Percentiles rank a stretch among this genome's conserved stretches.
Evolutionary conservation across 2,888 invertebrate species (phyloP).

Genomic region (Agelastica alni): DNA sequence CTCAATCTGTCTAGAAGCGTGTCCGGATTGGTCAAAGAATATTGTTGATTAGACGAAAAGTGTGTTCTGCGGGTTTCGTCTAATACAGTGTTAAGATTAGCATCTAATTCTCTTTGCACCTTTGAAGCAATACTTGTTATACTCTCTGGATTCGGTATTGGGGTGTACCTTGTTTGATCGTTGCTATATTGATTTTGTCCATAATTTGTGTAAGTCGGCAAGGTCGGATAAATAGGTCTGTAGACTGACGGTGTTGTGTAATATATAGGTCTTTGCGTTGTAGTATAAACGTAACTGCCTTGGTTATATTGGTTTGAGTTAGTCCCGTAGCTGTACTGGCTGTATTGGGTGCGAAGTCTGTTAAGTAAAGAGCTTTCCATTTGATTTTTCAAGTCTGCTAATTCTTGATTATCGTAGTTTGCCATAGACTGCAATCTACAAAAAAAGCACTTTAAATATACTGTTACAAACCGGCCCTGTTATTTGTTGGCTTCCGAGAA

Average conservation of each 20-base stretch:
- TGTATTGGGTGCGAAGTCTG: conserved; percentile 40
- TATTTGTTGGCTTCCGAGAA: no score
- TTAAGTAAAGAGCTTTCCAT: conserved; percentile 46
- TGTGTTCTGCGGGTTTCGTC: conserved; percentile 42
- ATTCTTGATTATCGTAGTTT: conserved; percentile 49
- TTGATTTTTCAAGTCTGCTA: conserved; percentile 45
- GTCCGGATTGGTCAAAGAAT: conserved; percentile 40
- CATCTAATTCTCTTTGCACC: conserved; percentile 47
- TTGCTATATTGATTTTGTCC: not conserved
- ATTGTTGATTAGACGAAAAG: conserved; percentile 35
- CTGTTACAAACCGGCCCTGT: no score
- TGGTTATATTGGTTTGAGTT: conserved; percentile 21
- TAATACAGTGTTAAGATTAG: conserved; percentile 46
- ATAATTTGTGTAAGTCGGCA: conserved; percentile 13
- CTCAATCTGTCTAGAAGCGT: conserved; percentile 45
- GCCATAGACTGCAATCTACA: conserved; percentile 40
- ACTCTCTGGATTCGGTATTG: conserved; percentile 42
- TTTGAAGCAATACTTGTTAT: conserved; percentile 47
- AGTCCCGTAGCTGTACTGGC: conserved; percentile 2
- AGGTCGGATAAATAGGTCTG: conserved; percentile 14
- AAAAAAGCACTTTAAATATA: no score
- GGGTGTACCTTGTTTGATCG: conserved; percentile 36
- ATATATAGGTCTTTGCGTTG: conserved; percentile 33
- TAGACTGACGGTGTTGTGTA: conserved; percentile 19
- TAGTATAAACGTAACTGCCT: conserved; percentile 23